phyloP scores from a whole-genome alignment of 2,797 vertebrate species.

The Chrosomus eos region DNA sequence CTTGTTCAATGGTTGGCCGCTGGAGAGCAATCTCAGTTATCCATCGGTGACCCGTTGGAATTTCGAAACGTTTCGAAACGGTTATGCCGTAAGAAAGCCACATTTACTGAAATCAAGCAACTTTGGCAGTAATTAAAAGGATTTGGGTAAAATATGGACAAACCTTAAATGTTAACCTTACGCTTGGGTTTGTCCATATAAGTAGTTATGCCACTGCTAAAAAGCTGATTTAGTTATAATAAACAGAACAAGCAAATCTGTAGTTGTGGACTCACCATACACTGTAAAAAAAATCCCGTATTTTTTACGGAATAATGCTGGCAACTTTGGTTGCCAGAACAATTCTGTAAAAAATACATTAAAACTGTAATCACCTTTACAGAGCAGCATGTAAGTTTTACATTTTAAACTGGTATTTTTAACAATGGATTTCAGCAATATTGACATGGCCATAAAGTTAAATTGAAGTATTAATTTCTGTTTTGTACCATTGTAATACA shows the following conservation, averaged over 20 bases:
- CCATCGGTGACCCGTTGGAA: not conserved
- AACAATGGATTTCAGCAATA: no score
- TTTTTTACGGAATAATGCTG: no score
- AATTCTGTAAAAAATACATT: no score
- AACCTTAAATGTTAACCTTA: not conserved
- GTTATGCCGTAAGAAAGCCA: not conserved
- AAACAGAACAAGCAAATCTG: not conserved
- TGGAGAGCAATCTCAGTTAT: not conserved
- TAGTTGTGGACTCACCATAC: not conserved
- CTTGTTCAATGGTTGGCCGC: not conserved
- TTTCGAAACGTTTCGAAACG: not conserved
- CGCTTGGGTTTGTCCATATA: no score
- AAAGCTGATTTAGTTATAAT: not conserved
- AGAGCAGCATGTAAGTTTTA: no score
- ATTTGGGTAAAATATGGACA: not conserved
- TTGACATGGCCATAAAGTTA: no score
- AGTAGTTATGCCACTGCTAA: not conserved
- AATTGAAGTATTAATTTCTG: no score
- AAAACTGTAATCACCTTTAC: no score
- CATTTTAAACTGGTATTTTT: no score
- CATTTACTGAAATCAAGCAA: not conserved
- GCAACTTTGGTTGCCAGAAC: no score
- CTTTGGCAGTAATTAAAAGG: not conserved
- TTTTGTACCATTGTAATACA: no score
- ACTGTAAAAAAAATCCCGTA: no score